Conservation (phyloP, 2,888 invertebrate genomes). For the Drosophila diplacantha region DNA sequence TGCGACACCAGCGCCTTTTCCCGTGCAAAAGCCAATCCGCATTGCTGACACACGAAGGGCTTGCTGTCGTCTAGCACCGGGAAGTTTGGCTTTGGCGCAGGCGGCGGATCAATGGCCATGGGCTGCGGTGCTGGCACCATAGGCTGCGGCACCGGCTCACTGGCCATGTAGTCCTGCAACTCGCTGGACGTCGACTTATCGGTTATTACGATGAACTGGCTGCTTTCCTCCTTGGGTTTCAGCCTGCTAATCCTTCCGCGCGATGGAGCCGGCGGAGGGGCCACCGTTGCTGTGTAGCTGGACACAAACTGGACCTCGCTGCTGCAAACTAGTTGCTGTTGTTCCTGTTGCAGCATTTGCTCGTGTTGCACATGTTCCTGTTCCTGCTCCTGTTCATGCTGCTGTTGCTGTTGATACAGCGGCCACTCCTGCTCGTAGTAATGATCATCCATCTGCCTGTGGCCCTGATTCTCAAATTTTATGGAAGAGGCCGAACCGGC, state of each 20-base stretch:
- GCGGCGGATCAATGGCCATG: conserved; percentile 9
- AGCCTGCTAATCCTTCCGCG: conserved; percentile 73
- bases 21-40: conserved; percentile 87
- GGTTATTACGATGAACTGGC: conserved; percentile 68
- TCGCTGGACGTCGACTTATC: conserved; percentile 41
- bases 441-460: conserved; percentile 67
- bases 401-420: conserved; percentile 36
- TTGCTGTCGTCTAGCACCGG: conserved; percentile 84
- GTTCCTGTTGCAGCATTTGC: conserved; percentile 7
- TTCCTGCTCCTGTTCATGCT: conserved; percentile 19
- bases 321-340: conserved; percentile 24
- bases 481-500: conserved; percentile 48
- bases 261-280: conserved; percentile 23
- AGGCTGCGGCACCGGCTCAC: conserved; percentile 35
- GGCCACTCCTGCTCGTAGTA: conserved; percentile 76
- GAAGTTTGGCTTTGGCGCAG: conserved; percentile 71
- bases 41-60: conserved; percentile 88
- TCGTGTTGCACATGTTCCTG: conserved; percentile 17
- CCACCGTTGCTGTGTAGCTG: conserved; percentile 33
- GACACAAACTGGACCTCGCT: conserved; percentile 23
- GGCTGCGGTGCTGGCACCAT: conserved; percentile 9
- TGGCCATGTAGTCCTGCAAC: conserved; percentile 41
- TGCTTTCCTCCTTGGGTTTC: conserved; percentile 72
- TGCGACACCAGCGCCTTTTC: conserved; percentile 90
- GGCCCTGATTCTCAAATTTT: conserved; percentile 51